These are phyloP conservation scores for Parnassius smintheus DNA, from an alignment of 2,888 invertebrate genomes.

Conservation along the genomic window DNA sequence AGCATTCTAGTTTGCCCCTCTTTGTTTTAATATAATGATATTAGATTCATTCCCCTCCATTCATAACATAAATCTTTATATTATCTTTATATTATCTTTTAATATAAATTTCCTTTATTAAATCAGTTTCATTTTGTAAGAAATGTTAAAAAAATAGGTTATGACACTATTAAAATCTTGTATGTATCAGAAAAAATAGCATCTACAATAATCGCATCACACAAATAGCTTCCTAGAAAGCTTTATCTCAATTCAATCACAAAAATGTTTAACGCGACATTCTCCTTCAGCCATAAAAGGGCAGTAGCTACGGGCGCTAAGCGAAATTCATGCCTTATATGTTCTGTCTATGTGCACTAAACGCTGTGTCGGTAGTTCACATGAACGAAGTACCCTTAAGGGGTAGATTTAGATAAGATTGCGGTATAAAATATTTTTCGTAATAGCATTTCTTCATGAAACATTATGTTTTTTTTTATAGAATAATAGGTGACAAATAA, in stretches of 20 bases:
- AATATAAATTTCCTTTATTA: too few species aligned
- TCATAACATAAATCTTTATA: too few species aligned
- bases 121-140: too few species aligned
- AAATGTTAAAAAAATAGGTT: not conserved
- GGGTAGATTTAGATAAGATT: conserved; percentile 27
- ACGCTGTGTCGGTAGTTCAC: conserved; percentile 31
- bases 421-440: conserved; percentile 16
- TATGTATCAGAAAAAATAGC: conserved; percentile 22
- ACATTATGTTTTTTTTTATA: not conserved
- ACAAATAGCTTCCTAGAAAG: conserved; percentile 28
- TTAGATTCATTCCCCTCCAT: too few species aligned
- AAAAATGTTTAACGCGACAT: conserved; percentile 35
- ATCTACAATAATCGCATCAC: not conserved
- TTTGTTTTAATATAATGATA: too few species aligned
- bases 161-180: conserved; percentile 19
- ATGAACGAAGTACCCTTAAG: conserved; percentile 25
- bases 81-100: too few species aligned
- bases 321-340: conserved; percentile 32
- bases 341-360: conserved; percentile 35
- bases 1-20: too few species aligned
- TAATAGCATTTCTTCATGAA: conserved; percentile 11
- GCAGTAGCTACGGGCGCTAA: conserved; percentile 29
- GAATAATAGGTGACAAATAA: too few species aligned
- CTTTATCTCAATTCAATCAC: conserved; percentile 34
- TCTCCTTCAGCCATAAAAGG: conserved; percentile 27